These are phyloP conservation scores for Pomatostomus ruficeps DNA, from an alignment of 2,113 vertebrate genomes.

Conservation along the genomic window DNA sequence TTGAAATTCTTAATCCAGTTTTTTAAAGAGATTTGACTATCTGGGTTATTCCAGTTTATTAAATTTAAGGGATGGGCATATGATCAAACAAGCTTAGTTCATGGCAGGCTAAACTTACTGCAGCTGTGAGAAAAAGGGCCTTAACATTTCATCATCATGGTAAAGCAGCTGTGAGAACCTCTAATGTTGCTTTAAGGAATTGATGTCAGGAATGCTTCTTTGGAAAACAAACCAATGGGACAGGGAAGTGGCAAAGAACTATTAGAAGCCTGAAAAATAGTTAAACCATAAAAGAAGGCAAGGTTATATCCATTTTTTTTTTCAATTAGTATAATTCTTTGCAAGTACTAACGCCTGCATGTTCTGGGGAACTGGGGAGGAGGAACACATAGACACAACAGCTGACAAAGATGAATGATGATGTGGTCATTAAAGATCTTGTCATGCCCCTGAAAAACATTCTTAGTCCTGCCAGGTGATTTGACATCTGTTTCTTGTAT, in stretches of 20 bases:
- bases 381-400: not conserved
- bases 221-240: not conserved
- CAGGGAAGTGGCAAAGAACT: not conserved
- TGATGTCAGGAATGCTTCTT: not conserved
- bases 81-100: not conserved
- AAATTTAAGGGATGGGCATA: not conserved
- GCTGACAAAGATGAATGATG: not conserved
- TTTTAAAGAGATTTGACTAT: not conserved
- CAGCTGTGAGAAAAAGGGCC: not conserved
- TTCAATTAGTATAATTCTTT: not conserved
- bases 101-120: not conserved
- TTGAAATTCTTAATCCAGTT: not conserved
- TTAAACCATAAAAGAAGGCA: not conserved
- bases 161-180: not conserved
- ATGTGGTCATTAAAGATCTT: not conserved
- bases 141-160: not conserved
- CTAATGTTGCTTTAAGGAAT: not conserved
- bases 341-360: not conserved
- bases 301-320: not conserved
- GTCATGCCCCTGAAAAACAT: accelerated
- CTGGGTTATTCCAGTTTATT: not conserved
- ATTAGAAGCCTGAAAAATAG: not conserved
- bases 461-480: not conserved
- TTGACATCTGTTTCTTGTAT: not conserved
- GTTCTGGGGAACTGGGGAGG: not conserved